phyloP scores from a whole-genome alignment of 2,113 vertebrate species.

The Conger conger region DNA sequence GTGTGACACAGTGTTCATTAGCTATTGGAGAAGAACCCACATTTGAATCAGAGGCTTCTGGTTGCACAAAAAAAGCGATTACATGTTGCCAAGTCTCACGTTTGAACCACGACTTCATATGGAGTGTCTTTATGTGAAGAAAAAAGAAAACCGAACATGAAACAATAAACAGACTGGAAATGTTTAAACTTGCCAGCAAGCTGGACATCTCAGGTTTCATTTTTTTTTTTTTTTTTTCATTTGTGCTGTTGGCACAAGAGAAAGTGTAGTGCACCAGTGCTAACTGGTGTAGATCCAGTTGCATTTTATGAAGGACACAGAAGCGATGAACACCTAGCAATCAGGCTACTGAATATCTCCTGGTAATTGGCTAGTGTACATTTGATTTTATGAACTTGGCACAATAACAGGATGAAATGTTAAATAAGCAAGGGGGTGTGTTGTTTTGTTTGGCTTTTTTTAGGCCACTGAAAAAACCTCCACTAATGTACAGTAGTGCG shows the following conservation, averaged over 20 bases:
- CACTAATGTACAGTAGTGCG: no score
- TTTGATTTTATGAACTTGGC: not conserved
- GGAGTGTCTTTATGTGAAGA: not conserved
- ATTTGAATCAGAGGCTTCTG: not conserved
- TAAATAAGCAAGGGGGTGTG: not conserved
- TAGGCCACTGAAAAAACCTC: not conserved
- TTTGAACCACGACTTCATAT: not conserved
- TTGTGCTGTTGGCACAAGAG: no score
- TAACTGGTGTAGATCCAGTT: not conserved
- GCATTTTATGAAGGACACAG: no score
- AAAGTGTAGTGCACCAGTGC: no score
- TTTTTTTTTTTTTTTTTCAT: not conserved
- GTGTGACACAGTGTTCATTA: not conserved
- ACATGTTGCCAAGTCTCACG: not conserved
- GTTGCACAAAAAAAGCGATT: not conserved
- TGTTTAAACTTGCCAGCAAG: not conserved
- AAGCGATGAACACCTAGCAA: not conserved
- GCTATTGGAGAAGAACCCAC: not conserved
- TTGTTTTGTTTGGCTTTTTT: not conserved
- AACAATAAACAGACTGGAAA: not conserved
- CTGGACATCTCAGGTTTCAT: not conserved
- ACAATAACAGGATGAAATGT: not conserved
- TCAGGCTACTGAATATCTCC: not conserved
- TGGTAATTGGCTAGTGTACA: not conserved
- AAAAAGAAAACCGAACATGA: not conserved